phyloP scores from a whole-genome alignment of 2,113 vertebrate species.

The Pygoscelis adeliae region DNA sequence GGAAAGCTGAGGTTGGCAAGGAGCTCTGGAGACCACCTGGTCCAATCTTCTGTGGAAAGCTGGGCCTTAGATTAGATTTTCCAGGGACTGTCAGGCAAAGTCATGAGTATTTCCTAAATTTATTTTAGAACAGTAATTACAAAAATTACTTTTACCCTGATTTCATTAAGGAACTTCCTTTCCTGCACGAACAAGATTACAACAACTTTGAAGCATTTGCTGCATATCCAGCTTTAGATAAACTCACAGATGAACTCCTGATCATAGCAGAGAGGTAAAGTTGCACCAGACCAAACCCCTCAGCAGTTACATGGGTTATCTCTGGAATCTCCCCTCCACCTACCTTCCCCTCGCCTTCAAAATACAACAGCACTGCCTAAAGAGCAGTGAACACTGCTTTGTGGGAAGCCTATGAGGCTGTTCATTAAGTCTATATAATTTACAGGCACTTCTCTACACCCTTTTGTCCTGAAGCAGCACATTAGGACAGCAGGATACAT shows the following conservation, averaged over 20 bases:
- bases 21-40: neutral
- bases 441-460: neutral
- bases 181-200: rapidly evolving
- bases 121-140: neutral
- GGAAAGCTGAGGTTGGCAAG: neutral
- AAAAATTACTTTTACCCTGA: neutral
- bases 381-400: rapidly evolving
- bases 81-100: neutral
- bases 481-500: neutral
- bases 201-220: rapidly evolving
- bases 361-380: neutral
- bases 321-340: rapidly evolving
- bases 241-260: neutral
- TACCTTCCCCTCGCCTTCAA: neutral
- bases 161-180: neutral
- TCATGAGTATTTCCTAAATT: neutral
- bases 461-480: neutral
- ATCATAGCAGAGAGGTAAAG: neutral
- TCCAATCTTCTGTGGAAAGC: neutral
- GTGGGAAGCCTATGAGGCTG: neutral
- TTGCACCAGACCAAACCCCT: neutral
- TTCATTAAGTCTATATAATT: rapidly evolving
- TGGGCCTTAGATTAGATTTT: neutral
- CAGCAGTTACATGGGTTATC: neutral
- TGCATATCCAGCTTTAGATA: neutral